Conservation (phyloP, 2,113 vertebrate species). For the Cololabis saira region DNA sequence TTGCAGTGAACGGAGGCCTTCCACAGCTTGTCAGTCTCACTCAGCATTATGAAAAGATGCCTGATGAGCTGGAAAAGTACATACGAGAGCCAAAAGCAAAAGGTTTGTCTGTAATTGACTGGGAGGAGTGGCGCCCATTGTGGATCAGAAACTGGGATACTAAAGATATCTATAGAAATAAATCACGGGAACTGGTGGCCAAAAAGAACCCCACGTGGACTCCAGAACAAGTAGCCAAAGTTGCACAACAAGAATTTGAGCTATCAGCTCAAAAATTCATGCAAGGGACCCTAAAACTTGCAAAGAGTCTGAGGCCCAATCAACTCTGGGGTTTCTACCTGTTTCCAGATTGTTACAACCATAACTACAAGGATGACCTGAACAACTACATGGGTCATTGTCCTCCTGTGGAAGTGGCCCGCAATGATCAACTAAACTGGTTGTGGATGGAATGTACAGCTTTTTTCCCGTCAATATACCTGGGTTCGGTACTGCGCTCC, state of each 20-base stretch:
- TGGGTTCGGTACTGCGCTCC: constrained; percentile 69
- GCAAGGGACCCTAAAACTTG: constrained; percentile 79
- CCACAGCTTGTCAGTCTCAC: constrained; percentile 82
- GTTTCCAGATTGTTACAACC: constrained; percentile 89
- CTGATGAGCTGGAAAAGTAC: constrained; percentile 70
- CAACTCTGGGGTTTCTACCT: constrained; percentile 88
- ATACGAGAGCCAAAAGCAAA: constrained; percentile 76
- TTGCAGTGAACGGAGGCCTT: constrained; percentile 72
- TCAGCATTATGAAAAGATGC: constrained; percentile 78
- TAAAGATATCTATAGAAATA: constrained; percentile 82
- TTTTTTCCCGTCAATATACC: constrained; percentile 84
- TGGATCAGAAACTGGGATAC: constrained; percentile 86
- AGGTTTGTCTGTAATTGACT: constrained; percentile 86
- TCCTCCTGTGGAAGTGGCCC: constrained; percentile 74
- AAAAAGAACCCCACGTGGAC: constrained; percentile 74
- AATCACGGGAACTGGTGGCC: constrained; percentile 70
- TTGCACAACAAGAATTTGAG: constrained; percentile 83
- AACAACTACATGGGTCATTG: constrained; percentile 82
- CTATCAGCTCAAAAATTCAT: constrained; percentile 80
- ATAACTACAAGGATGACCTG: constrained; percentile 79
- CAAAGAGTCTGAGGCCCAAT: constrained; percentile 76
- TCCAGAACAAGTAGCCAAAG: constrained; percentile 69
- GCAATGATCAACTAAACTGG: constrained; percentile 84
- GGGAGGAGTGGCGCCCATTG: constrained; percentile 88
- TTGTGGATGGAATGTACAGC: constrained; percentile 86